These are phyloP conservation scores for Pristionchus exspectatus DNA, from an alignment of 2,888 invertebrate genomes.

Conservation along the genomic window DNA sequence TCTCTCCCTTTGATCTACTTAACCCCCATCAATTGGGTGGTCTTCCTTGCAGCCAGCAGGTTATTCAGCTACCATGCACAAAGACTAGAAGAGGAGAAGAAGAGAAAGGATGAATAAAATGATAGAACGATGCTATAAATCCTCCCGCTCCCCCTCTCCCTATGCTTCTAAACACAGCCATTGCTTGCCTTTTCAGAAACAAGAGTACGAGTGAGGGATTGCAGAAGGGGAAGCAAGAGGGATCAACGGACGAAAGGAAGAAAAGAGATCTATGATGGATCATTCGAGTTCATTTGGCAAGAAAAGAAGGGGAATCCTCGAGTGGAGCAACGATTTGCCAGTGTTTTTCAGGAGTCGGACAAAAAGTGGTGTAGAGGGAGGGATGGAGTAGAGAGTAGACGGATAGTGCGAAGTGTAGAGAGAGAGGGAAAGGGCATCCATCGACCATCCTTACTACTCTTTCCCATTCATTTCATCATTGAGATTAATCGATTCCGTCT, in stretches of 20 bases:
- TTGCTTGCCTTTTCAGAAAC: conserved; percentile 24
- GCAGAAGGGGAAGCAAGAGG: background rate
- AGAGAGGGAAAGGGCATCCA: conserved; percentile 39
- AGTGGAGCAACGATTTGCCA: conserved; percentile 4
- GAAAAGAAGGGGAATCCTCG: background rate
- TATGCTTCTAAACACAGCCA: conserved; percentile 3
- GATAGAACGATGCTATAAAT: conserved; percentile 32
- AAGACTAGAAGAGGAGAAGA: conserved; percentile 9
- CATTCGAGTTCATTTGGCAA: background rate
- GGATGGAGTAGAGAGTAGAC: conserved; percentile 8
- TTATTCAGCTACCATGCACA: background rate
- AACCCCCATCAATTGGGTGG: conserved; percentile 30
- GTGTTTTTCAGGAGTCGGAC: conserved; percentile 3
- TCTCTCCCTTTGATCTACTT: conserved; percentile 20
- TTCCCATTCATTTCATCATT: background rate
- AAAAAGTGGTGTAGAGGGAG: conserved; percentile 10
- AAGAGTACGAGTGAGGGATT: background rate
- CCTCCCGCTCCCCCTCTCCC: background rate
- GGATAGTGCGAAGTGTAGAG: conserved; percentile 17
- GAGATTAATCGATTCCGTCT: background rate
- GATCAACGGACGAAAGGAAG: conserved; percentile 7
- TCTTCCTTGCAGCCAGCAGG: conserved; percentile 3
- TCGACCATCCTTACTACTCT: conserved; percentile 41
- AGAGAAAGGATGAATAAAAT: conserved; percentile 30
- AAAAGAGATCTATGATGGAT: background rate